Evolutionary conservation across 1,140 invertebrate genomes (phyloP).

Genomic region (Plodia interpunctella): DNA sequence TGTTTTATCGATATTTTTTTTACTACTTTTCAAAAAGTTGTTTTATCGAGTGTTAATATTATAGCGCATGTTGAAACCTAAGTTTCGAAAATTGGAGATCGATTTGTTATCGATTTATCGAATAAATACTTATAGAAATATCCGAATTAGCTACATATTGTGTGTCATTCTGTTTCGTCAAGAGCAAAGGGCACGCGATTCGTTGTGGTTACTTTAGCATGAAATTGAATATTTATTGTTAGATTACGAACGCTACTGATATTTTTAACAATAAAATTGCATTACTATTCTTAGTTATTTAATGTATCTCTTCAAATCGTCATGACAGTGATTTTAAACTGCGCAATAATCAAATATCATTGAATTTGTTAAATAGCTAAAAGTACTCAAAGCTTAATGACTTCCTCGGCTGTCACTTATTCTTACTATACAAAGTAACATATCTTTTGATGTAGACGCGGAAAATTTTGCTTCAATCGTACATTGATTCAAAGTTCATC

Average conservation of each 20-base stretch:
- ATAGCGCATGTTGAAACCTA: background rate
- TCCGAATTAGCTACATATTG: background rate
- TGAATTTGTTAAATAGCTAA: background rate
- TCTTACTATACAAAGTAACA: background rate
- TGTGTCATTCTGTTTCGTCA: background rate
- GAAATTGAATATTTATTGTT: constrained; percentile 1
- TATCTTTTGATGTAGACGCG: background rate
- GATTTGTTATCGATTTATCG: too few species aligned
- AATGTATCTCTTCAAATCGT: background rate
- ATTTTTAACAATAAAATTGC: background rate
- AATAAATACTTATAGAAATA: too few species aligned
- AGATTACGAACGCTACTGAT: background rate
- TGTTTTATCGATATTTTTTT: constrained; percentile 14
- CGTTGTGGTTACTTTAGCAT: constrained; percentile 1
- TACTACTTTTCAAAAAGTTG: too few species aligned
- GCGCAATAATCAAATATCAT: constrained; percentile 6
- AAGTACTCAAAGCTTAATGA: constrained; percentile 1
- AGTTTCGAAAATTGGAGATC: too few species aligned
- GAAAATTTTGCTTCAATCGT: background rate
- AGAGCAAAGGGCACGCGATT: background rate
- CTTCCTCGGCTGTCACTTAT: constrained; percentile 6
- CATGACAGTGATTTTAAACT: background rate
- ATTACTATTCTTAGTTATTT: background rate
- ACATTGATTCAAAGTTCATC: background rate
- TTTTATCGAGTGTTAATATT: too few species aligned